These are phyloP conservation scores for Metopia argyrocephala DNA, from an alignment of 2,888 invertebrate species.

Conservation along the genomic window DNA sequence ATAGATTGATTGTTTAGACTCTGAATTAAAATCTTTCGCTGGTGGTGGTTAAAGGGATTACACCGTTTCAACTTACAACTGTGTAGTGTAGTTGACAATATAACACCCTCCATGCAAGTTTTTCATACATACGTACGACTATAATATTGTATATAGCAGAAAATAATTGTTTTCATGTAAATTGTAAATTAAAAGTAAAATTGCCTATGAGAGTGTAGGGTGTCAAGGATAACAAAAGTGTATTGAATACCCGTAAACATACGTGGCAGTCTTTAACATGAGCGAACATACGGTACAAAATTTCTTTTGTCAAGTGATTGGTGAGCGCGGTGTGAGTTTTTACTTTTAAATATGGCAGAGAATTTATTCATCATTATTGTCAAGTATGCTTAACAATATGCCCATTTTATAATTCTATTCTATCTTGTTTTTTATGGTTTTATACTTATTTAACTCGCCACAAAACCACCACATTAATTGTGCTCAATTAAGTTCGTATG, in stretches of 20 bases:
- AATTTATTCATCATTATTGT: conserved; percentile 64
- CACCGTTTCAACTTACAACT: no score
- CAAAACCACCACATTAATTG: conserved; percentile 69
- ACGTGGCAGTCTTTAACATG: conserved; percentile 57
- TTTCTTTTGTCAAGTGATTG: conserved; percentile 66
- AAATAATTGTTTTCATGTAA: no score
- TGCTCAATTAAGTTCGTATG: conserved; percentile 73
- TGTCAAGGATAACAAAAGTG: conserved; percentile 45
- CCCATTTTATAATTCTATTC: conserved; percentile 66
- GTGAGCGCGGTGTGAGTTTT: conserved; percentile 66
- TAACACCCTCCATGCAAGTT: neutral
- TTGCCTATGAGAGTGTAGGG: conserved; percentile 61
- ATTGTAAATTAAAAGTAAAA: no score
- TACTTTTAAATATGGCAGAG: conserved; percentile 54
- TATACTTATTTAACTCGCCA: conserved; percentile 45
- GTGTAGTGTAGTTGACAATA: neutral
- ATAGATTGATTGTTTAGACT: conserved; percentile 52
- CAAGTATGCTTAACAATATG: conserved; percentile 77
- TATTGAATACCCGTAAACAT: conserved; percentile 59
- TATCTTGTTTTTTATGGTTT: conserved; percentile 59
- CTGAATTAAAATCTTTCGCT: conserved; percentile 26
- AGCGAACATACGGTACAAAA: conserved; percentile 74
- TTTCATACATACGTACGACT: neutral
- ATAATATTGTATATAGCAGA: no score
- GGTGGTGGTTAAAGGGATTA: conserved; percentile 37